Percentiles rank a stretch among this genome's conserved stretches.
phyloP scores from a whole-genome alignment of 92 coral and sea anemone species.

The Paramuricea clavata region DNA sequence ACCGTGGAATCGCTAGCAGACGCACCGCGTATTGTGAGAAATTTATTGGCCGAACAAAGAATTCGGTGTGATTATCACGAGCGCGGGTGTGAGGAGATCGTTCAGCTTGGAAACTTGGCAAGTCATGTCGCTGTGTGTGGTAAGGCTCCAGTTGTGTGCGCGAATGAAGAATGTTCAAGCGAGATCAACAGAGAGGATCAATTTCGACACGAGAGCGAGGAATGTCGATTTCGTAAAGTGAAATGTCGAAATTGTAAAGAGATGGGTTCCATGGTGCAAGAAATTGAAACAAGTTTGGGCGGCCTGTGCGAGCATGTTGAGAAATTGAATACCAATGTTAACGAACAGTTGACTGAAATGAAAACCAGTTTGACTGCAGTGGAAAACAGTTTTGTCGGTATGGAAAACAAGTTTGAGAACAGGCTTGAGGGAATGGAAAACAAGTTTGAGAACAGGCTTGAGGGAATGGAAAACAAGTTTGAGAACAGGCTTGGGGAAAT shows the following conservation, averaged over 20 bases:
- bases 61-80: conserved; percentile 61
- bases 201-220: conserved; percentile 14
- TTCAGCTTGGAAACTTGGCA: conserved; percentile 50
- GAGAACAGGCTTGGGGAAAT: not conserved
- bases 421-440: not conserved
- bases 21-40: conserved; percentile 65
- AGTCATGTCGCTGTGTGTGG: conserved; percentile 54
- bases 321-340: not conserved
- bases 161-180: conserved; percentile 53
- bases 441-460: not conserved
- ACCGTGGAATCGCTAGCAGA: conserved; percentile 36
- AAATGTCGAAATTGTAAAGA: conserved; percentile 1
- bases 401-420: not conserved
- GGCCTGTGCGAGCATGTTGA: not conserved
- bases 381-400: not conserved
- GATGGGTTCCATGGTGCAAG: not conserved
- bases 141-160: conserved; percentile 61
- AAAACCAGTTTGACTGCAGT: not conserved
- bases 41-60: conserved; percentile 59
- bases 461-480: not conserved
- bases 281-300: not conserved
- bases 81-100: conserved; percentile 61
- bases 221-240: conserved; percentile 13
- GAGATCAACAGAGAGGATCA: conserved; percentile 14
- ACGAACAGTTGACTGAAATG: not conserved